These are phyloP conservation scores for Cliona cf. orientalis DNA, from an alignment of 37 sponge, comb jelly and placozoan genomes.

Conservation along the genomic window DNA sequence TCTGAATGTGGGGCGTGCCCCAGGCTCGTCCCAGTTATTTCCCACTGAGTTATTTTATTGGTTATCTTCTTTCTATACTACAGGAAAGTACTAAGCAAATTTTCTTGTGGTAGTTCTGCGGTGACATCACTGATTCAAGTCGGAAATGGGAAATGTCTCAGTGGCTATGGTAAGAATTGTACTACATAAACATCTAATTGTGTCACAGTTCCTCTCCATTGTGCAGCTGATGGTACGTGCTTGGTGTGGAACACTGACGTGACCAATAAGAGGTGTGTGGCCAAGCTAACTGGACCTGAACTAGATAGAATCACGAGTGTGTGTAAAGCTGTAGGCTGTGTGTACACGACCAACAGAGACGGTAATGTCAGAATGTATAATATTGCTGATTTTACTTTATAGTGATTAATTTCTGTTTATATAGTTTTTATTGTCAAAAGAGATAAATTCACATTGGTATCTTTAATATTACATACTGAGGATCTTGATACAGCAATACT, in stretches of 20 bases:
- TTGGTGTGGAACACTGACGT: slow-evolving; percentile 15
- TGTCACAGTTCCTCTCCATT: background rate
- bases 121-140: background rate
- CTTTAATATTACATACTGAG: too few relatives aligned
- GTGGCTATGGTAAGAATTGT: background rate
- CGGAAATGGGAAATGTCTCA: background rate
- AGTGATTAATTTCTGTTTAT: background rate
- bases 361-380: slow-evolving; percentile 55
- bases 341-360: slow-evolving; percentile 66
- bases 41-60: too few relatives aligned
- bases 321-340: background rate
- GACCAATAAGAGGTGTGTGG: background rate
- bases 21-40: too few relatives aligned
- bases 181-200: background rate
- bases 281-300: slow-evolving; percentile 70
- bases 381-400: slow-evolving; percentile 8
- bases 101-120: background rate
- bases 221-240: slow-evolving; percentile 24
- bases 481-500: too few relatives aligned
- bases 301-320: slow-evolving; percentile 46
- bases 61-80: too few relatives aligned
- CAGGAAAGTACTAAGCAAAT: background rate
- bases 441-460: too few relatives aligned
- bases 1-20: too few relatives aligned
- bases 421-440: too few relatives aligned